Evolutionary conservation across 1,140 invertebrate species (phyloP), one percentile per base, ranked within the genome.

Genomic region (Eumeta japonica): DNA sequence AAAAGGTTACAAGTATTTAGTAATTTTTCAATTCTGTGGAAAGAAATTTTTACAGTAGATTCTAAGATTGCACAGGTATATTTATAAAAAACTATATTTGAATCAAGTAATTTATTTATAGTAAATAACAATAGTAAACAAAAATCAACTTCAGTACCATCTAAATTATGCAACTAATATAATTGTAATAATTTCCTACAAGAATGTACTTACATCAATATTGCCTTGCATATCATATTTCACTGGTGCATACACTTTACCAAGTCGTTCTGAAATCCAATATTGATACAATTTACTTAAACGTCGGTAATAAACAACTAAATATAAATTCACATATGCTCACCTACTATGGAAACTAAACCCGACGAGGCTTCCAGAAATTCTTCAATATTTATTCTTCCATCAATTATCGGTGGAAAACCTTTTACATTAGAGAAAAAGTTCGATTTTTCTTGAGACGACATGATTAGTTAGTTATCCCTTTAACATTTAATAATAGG

Each of bases 161-260:
- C 12, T n/a, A n/a, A n/a, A n/a, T n/a, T n/a, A n/a, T n/a, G n/a
- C n/a, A n/a, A n/a, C n/a, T n/a, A n/a, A n/a, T n/a, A n/a, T n/a
- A n/a, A n/a, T n/a, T n/a, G n/a, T n/a, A n/a, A n/a, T n/a, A n/a
- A n/a, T n/a, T n/a, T n/a, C n/a, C n/a, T n/a, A n/a, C n/a, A n/a
- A n/a, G n/a, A n/a, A n/a, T 39, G 16, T 41, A 67, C 76, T 80
- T 78, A 87, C 86, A 53, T 83, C 78, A 50, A 88, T 81, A 62
- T 88, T 89, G 50, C 80, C 81, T 62, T 82, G 79, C 78, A 89
- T 85, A 51, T 89, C 86, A 67, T 80, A 80, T 54, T 82, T 84
- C 13, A 89, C 79, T 10, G 85, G 82, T 27, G 80, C 75, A 58
- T 88, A 88, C 2, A 84, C 62, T 67, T 81, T 86, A 39, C 86